Base-by-base conservation (phyloP, 2,888 invertebrate species). In the Leptogaster cylindrica region DNA sequence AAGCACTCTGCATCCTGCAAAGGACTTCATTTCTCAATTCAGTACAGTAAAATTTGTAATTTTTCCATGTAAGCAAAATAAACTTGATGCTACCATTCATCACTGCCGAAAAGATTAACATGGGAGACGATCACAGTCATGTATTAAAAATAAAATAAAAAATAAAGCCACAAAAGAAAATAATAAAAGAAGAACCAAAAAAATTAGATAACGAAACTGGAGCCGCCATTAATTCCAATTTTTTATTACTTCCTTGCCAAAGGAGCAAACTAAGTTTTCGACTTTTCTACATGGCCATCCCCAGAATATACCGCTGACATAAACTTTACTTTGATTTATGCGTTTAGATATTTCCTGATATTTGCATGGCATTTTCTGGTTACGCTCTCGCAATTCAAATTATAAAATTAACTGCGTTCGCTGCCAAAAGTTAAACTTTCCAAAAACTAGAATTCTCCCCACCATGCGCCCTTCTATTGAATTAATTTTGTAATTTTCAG, bases 151-250 rank as follows among this genome's bases (percentile, higher is more conserved):
- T 10, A 10, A 12, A 10, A 39, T 39, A 39, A 39, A 39, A 39
- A 39, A 10, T 6, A 39, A 39, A 10, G 39, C 39, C 10, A n/a
- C n/a, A n/a, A n/a, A n/a, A n/a, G n/a, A n/a, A n/a, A n/a, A n/a
- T n/a, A n/a, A n/a, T n/a, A n/a, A n/a, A n/a, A n/a, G n/a, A n/a
- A n/a, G n/a, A n/a, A n/a, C n/a, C n/a, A n/a, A n/a, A n/a, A n/a
- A n/a, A n/a, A n/a, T n/a, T n/a, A n/a, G n/a, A n/a, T 12, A 39
- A 10, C 6, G 39, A 39, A 39, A 12, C 39, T 10, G n/a, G 39
- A 39, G 39, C n/a, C 39, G 39, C 39, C 39, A 39, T 39, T 39
- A 39, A 39, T 39, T 39, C 39, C 39, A 39, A 39, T 39, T 39
- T 39, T 39, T 39, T 39, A 39, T 14, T 12, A 39, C 14, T 39